Conservation (phyloP, 2,888 invertebrate genomes). For the Rhodophaea formosa region DNA sequence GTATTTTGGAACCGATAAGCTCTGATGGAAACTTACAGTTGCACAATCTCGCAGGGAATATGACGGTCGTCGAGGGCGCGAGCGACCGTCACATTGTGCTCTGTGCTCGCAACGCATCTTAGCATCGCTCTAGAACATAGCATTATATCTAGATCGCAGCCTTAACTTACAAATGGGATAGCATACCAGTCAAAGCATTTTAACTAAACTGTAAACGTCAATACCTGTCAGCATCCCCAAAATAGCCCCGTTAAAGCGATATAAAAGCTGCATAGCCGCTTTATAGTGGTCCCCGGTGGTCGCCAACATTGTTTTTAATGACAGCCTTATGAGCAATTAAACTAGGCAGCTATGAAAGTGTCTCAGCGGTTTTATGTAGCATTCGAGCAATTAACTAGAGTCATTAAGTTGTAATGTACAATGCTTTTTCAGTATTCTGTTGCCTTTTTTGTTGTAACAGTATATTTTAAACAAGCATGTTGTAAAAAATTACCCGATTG, state of each 20-base stretch:
- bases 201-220: conserved; percentile 35
- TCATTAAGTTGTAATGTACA: conserved; percentile 12
- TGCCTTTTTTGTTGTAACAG: background rate
- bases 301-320: conserved; percentile 77
- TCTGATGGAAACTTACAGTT: no score
- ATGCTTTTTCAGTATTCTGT: conserved; percentile 13
- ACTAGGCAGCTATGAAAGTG: conserved; percentile 36
- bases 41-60: no score
- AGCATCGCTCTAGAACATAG: no score
- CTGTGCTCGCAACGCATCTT: no score
- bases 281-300: conserved; percentile 70
- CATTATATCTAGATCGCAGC: no score
- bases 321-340: conserved; percentile 73
- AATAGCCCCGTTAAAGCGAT: conserved; percentile 36
- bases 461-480: background rate
- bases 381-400: conserved; percentile 7
- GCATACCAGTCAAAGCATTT: conserved; percentile 20
- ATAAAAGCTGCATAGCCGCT: conserved; percentile 60
- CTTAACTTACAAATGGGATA: no score
- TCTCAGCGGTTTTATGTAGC: conserved; percentile 14
- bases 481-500: no score
- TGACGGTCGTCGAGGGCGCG: no score
- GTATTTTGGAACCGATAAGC: no score
- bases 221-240: conserved; percentile 8
- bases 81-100: no score